Percentiles rank a stretch among this genome's conserved stretches.
phyloP scores from a whole-genome alignment of 2,888 invertebrate genomes.

The Drosophila colorata region DNA sequence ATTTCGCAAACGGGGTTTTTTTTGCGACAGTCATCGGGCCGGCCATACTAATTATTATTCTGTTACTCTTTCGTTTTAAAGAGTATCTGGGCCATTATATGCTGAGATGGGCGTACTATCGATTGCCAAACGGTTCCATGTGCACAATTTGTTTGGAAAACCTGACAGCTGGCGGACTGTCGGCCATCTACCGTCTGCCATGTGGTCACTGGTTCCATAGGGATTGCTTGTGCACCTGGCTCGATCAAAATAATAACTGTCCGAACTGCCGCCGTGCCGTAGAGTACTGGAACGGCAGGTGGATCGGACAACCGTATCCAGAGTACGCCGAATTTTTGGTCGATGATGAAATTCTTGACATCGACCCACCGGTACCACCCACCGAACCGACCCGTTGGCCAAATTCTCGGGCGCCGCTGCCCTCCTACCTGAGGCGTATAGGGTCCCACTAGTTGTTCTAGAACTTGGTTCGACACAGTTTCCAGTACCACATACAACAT shows the following conservation, averaged over 20 bases:
- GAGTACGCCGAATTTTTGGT: background rate
- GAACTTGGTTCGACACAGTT: background rate
- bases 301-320: background rate
- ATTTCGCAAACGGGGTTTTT: background rate
- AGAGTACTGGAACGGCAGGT: background rate
- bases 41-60: background rate
- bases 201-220: constrained; percentile 33
- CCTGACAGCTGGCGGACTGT: background rate
- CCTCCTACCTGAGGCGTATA: background rate
- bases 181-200: background rate
- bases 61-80: background rate
- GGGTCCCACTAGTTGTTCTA: too few species aligned
- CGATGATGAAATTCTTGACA: background rate
- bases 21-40: background rate
- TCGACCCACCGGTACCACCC: too few species aligned
- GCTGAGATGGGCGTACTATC: background rate
- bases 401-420: background rate
- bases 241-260: background rate
- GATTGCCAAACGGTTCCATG: background rate
- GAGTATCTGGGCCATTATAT: background rate
- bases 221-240: constrained; percentile 9
- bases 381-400: background rate
- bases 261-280: constrained; percentile 18
- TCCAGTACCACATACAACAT: background rate
- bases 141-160: constrained; percentile 22